phyloP scores from a whole-genome alignment of 2,888 invertebrate genomes.

The Eremobia ochroleuca region DNA sequence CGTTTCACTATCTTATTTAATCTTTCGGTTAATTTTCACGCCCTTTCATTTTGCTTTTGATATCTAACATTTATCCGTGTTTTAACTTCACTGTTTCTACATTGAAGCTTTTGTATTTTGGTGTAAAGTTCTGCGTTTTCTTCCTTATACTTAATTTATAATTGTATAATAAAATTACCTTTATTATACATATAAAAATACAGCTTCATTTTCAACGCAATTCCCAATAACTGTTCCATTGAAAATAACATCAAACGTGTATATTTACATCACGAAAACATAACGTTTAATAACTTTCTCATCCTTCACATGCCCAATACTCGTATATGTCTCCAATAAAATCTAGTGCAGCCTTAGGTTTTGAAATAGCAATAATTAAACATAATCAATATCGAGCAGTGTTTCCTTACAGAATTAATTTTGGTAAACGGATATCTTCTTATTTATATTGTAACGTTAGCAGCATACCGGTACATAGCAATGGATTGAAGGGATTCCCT shows the following conservation, averaged over 20 bases:
- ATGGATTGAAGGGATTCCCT: constrained; percentile 68
- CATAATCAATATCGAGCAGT: constrained; percentile 36
- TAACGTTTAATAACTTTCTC: neutral
- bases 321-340: constrained; percentile 47
- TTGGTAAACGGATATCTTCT: constrained; percentile 59
- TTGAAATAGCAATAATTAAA: constrained; percentile 49
- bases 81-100: neutral
- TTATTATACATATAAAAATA: neutral
- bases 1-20: neutral
- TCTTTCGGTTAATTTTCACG: neutral
- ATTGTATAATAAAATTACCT: neutral
- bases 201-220: neutral
- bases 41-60: neutral
- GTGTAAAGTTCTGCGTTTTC: neutral
- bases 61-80: neutral
- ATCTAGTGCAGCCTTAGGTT: constrained; percentile 17
- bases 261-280: neutral
- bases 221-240: neutral
- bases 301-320: constrained; percentile 12
- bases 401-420: constrained; percentile 62
- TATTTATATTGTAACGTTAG: constrained; percentile 59
- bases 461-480: constrained; percentile 51
- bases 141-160: no score
- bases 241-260: neutral
- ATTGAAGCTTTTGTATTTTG: neutral